Evolutionary conservation across 2,888 invertebrate species (phyloP).

Genomic region (Nebria salina): DNA sequence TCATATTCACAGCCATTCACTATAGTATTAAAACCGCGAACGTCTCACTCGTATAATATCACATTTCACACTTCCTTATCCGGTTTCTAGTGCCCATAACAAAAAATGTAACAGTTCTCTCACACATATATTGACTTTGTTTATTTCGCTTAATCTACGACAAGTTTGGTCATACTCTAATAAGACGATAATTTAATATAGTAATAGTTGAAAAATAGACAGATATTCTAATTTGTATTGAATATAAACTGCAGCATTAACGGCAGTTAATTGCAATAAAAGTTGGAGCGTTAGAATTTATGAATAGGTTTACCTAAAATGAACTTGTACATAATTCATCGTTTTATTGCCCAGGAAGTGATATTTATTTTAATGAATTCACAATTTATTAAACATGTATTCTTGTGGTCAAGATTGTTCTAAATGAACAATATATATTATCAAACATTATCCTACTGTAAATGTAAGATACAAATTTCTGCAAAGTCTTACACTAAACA

Average conservation of each 20-base stretch:
- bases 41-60: conserved; percentile 3
- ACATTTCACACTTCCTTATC: conserved; percentile 19
- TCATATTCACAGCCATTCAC: conserved; percentile 11
- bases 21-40: conserved; percentile 12
- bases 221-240: background rate
- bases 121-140: background rate
- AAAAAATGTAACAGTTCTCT: background rate
- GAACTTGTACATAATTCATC: background rate
- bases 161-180: background rate
- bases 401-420: too few relatives aligned
- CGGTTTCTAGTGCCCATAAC: background rate
- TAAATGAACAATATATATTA: too few relatives aligned
- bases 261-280: background rate
- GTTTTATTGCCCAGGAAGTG: too few relatives aligned
- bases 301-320: background rate
- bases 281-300: background rate
- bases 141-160: background rate
- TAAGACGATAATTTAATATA: background rate
- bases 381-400: too few relatives aligned
- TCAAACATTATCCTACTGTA: too few relatives aligned
- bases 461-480: too few relatives aligned
- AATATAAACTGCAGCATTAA: background rate
- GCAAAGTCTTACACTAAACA: too few relatives aligned
- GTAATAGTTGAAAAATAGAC: background rate
- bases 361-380: too few relatives aligned